Evolutionary conservation across 2,113 vertebrate genomes (phyloP).

Genomic region (Macrotis lagotis): DNA sequence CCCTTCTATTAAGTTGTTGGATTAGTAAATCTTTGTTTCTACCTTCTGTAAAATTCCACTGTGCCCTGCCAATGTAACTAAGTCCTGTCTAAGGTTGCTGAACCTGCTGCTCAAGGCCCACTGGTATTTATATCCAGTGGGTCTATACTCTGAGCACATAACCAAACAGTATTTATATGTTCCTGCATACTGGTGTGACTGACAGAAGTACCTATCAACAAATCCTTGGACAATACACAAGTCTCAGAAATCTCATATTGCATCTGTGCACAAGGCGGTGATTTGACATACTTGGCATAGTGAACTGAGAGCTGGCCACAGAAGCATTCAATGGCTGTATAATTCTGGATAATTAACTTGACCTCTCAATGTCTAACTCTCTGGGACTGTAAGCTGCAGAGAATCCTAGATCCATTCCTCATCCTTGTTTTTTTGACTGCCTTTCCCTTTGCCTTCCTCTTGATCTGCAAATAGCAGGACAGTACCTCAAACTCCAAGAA

Average conservation of each 20-base stretch:
- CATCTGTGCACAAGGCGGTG: neutral
- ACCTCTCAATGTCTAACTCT: neutral
- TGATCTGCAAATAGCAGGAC: neutral
- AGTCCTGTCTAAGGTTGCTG: neutral
- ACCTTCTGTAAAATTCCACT: neutral
- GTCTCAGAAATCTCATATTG: neutral
- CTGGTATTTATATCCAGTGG: neutral
- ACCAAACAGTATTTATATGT: neutral
- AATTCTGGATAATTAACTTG: neutral
- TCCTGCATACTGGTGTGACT: neutral
- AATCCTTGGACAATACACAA: neutral
- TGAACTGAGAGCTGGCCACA: neutral
- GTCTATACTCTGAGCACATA: neutral
- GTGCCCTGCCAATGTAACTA: neutral
- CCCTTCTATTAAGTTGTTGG: neutral
- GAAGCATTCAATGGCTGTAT: neutral
- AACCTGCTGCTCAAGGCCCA: neutral
- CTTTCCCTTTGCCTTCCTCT: neutral
- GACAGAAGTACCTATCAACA: neutral
- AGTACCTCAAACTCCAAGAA: conserved; percentile 94
- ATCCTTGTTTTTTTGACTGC: neutral
- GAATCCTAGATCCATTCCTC: neutral
- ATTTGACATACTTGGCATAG: neutral
- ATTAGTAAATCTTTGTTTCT: neutral
- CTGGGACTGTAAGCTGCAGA: neutral